Conservation (phyloP, 92 coral and sea anemone genomes). For the Ricordea florida region DNA sequence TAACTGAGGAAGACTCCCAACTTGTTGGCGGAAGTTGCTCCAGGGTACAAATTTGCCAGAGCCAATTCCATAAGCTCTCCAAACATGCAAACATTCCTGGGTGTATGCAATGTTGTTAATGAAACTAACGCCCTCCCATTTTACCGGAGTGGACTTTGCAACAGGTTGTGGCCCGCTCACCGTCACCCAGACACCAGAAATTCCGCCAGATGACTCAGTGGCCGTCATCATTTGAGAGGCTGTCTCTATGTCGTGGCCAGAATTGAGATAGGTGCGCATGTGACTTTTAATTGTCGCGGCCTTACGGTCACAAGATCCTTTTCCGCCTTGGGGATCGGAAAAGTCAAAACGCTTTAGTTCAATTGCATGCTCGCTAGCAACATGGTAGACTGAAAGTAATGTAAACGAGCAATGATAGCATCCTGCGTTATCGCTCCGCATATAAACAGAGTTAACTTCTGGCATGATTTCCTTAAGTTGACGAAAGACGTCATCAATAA, state of each 20-base stretch:
- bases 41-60: background rate
- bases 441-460: background rate
- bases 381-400: background rate
- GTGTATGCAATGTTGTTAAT: too few relatives aligned
- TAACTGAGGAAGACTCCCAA: background rate
- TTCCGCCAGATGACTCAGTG: background rate
- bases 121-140: background rate
- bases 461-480: slow-evolving; percentile 5
- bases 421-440: background rate
- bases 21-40: background rate
- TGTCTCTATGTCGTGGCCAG: slow-evolving; percentile 5
- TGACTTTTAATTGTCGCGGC: background rate
- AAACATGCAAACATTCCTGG: background rate
- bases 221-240: background rate
- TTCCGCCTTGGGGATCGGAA: background rate
- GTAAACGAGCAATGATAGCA: background rate
- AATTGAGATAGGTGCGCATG: background rate
- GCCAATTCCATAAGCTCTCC: background rate
- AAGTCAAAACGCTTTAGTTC: background rate
- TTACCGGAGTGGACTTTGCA: background rate
- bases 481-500: slow-evolving; percentile 1
- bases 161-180: background rate
- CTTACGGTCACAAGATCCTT: background rate
- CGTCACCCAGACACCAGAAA: background rate
- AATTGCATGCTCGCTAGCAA: too few relatives aligned